Evolutionary conservation across 1,140 invertebrate species (phyloP), one percentile per base, ranked within the genome.

Genomic region (Brachionus angularis): DNA sequence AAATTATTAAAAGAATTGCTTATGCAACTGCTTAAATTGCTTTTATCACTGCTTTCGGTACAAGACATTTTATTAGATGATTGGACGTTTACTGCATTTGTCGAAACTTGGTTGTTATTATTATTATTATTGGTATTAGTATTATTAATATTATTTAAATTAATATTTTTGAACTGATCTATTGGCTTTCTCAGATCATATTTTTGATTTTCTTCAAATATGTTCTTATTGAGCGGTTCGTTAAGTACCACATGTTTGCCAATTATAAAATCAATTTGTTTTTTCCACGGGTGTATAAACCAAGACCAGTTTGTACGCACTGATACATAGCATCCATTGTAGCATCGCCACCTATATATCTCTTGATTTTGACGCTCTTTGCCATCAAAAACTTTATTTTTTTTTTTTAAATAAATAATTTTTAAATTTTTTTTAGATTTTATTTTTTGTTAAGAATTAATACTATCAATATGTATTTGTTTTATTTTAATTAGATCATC

Each of bases 181-280:
- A n/a, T n/a, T n/a, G n/a, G n/a, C n/a, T n/a, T n/a, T n/a, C n/a
- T 23, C 8, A 58, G 5, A 5, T 58, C 53, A 14, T 39, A 23
- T 21, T 46, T 50, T 67, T 46, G 8, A 12, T 21, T 67, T 27
- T 46, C 31, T 47, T 67, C 62, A 29, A 67, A 67, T n/a, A 67
- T 49, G 21, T 50, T 67, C 14, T 67, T 67, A 5, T 67, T 67
- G 31, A 67, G 33, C 3, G 62, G 62, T 18, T 67, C 62, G 44
- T 34, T 33, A 5, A 67, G 62, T 23, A 67, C 47, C 16, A 47
- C 47, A 67, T 67, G 62, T 47, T 67, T 67, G 4, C 62, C 62
- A 25, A 50, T 67, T n/a, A 67, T 67, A n/a, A 67, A 67, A 31
- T 67, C 62, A 8, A 67, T 67, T 46, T 67, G 62, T 36, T 67